Base-by-base conservation (phyloP, 1,140 invertebrate genomes). In the Drosophila mojavensis region DNA sequence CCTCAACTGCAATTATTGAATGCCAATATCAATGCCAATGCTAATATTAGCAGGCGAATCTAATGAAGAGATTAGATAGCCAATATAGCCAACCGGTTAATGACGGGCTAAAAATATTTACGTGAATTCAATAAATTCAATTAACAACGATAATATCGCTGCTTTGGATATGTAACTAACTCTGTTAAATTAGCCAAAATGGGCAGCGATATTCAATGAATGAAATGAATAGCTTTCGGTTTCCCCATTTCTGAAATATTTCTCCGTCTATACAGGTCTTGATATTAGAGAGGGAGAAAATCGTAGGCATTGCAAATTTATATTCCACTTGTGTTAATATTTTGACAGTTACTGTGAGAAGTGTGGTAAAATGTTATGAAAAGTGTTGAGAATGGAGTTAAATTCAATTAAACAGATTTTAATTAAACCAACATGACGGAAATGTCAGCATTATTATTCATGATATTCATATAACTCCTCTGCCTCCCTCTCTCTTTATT, bases 391-490 rank as follows among this genome's bases (percentile, higher is more conserved):
- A 26, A 33, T 51, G 15, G 39, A 26, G 59, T 75, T 75, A 39
- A 81, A 73, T 76, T 78, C 43, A 85, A 86, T 85, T 81, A 70
- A 85, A 85, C 73, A 86, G 75, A 69, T 67, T 85, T 81, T 68
- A 86, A 86, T 86, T 79, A 82, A 66, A 60, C 59, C 54, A 73
- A 82, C 75, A 88, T 86, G 83, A 88, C 82, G 82, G 82, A 86
- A 86, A 73, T 73, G 83, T 79, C 83, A 88, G 54, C 60, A 68
- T 41, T 82, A 68, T 41, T 82, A 60, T 61, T 71, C 47, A 28
- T 36, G 43, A 60, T 36, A 55, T 67, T 67, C 75, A 26, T 62
- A 47, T 41, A 3, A 47, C 28, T 62, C 26, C 20, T 36, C 47
- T 41, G 28, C 28, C 20, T 24, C 1, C 15, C 51, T 50, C 33